These are phyloP conservation scores for Acleris emargana DNA, from an alignment of 2,888 invertebrate species.

Conservation along the genomic window DNA sequence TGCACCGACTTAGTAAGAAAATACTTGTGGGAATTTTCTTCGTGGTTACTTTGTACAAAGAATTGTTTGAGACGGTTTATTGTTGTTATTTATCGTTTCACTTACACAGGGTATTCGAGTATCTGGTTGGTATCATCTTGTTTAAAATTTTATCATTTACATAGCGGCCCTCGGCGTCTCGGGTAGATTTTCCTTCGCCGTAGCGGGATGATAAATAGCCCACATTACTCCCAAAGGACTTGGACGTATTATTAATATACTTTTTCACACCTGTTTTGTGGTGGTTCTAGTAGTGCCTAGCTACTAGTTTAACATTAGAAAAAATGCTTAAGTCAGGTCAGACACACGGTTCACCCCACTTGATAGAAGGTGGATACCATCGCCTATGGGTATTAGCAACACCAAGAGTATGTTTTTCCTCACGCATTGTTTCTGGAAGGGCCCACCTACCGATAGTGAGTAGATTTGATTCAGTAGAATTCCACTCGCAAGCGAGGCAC, in stretches of 20 bases:
- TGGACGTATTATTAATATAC: conserved; percentile 30
- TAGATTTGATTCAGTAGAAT: no score
- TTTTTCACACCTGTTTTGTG: conserved; percentile 20
- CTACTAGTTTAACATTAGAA: neutral
- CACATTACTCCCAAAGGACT: conserved; percentile 32
- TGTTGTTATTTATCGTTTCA: conserved; percentile 28
- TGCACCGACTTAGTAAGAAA: conserved; percentile 5
- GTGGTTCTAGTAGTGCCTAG: neutral
- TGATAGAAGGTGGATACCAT: no score
- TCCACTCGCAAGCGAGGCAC: no score
- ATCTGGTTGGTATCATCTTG: conserved; percentile 35
- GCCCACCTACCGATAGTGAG: no score
- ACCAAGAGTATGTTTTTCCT: no score
- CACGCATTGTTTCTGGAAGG: no score
- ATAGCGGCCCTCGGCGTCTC: conserved; percentile 27
- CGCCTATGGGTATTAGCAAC: no score
- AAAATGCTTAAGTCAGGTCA: no score
- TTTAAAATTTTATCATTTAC: conserved; percentile 36
- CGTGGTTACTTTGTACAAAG: neutral
- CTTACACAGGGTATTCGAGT: conserved; percentile 22
- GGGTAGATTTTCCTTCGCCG: conserved; percentile 18
- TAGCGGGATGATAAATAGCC: conserved; percentile 33
- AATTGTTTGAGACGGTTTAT: conserved; percentile 5
- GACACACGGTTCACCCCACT: no score
- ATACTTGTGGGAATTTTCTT: conserved; percentile 1